phyloP scores from a whole-genome alignment of 1,140 invertebrate species.

The Scaptomyza graminum region DNA sequence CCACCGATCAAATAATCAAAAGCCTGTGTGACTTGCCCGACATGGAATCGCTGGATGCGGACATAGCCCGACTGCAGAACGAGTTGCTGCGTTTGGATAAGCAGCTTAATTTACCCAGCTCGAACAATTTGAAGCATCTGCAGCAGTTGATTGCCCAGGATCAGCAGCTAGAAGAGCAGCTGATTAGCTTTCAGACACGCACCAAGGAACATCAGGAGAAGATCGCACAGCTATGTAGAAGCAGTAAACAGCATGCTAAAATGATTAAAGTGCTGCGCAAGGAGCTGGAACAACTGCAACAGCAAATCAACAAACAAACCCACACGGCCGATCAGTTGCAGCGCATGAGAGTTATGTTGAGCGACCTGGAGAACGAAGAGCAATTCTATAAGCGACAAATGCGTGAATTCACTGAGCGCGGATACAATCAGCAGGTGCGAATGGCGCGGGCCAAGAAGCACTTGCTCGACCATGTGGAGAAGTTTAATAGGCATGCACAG shows the following conservation, averaged over 20 bases:
- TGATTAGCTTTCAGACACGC: background rate
- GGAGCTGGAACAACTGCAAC: constrained; percentile 25
- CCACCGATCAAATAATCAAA: constrained; percentile 17
- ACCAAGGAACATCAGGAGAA: constrained; percentile 6
- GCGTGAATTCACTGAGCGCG: constrained; percentile 36
- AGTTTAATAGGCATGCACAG: constrained; percentile 56
- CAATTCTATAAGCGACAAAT: constrained; percentile 52
- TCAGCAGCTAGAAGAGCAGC: constrained; percentile 10
- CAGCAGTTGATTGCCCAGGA: constrained; percentile 9
- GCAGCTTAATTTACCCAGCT: constrained; percentile 8
- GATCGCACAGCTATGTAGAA: background rate
- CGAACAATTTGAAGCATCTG: constrained; percentile 3
- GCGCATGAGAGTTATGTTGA: constrained; percentile 20
- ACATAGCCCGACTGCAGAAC: constrained; percentile 5
- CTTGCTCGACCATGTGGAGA: constrained; percentile 56
- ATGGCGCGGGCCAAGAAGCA: constrained; percentile 66
- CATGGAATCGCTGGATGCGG: background rate
- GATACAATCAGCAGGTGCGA: constrained; percentile 67
- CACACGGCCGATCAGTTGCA: constrained; percentile 37
- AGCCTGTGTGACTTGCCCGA: constrained; percentile 25
- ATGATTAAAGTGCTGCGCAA: background rate
- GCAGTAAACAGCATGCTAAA: background rate
- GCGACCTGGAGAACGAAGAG: constrained; percentile 37
- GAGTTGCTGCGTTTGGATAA: constrained; percentile 26
- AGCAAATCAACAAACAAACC: constrained; percentile 31